phyloP scores from a whole-genome alignment of 2,113 vertebrate genomes.

The Damaliscus lunatus region DNA sequence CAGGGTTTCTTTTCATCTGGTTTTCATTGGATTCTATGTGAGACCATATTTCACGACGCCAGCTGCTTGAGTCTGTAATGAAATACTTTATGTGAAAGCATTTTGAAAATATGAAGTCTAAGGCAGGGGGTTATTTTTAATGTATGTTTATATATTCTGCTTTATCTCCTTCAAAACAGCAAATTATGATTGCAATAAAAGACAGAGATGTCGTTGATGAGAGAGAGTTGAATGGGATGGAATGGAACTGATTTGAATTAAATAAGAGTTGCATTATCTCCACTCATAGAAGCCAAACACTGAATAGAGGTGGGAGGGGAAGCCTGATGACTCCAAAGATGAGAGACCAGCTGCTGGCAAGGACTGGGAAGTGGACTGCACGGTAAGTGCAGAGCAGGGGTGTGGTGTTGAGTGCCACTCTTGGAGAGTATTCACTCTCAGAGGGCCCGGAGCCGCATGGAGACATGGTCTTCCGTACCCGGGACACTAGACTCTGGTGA shows the following conservation, averaged over 20 bases:
- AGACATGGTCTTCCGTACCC: fast-evolving
- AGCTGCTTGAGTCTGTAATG: conserved; percentile 61
- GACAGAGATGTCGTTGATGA: not conserved
- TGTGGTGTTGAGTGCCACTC: fast-evolving
- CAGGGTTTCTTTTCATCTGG: not conserved
- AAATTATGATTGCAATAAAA: conserved; percentile 45
- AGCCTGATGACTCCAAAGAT: not conserved
- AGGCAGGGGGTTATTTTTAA: conserved; percentile 44
- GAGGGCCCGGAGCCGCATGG: not conserved
- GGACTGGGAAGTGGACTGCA: fast-evolving
- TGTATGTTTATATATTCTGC: conserved; percentile 48
- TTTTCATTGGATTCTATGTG: not conserved
- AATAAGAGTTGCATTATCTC: conserved; percentile 52
- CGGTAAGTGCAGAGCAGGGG: fast-evolving
- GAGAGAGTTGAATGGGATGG: not conserved
- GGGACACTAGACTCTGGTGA: not conserved
- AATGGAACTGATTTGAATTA: conserved; percentile 38
- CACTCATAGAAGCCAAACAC: not conserved
- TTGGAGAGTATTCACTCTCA: not conserved
- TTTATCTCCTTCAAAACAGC: conserved; percentile 49
- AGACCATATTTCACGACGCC: conserved; percentile 33
- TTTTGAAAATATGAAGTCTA: conserved; percentile 30
- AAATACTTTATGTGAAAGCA: conserved; percentile 63
- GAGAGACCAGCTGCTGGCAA: fast-evolving
- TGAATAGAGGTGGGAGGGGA: not conserved